Evolutionary conservation across 1,140 invertebrate species (phyloP).

Genomic region (Nymphalis io): DNA sequence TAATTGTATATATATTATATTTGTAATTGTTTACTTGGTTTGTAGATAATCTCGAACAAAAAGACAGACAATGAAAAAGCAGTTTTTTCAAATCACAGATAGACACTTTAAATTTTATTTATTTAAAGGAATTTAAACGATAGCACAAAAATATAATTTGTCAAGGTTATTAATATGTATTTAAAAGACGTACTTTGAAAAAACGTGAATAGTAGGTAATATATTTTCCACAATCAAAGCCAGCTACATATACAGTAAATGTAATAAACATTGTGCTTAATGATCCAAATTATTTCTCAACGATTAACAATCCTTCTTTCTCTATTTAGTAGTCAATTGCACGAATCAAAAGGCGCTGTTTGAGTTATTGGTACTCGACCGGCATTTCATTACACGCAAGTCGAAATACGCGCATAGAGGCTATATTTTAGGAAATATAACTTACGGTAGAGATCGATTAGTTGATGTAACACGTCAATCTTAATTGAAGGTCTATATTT

Average conservation of each 20-base stretch:
- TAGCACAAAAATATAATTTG: not conserved
- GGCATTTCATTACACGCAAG: conserved; percentile 18
- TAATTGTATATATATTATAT: too few species aligned
- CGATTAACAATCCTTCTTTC: conserved; percentile 19
- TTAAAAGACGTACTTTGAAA: not conserved
- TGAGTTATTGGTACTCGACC: conserved; percentile 13
- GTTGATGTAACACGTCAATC: too few species aligned
- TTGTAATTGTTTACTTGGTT: too few species aligned
- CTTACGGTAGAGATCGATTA: too few species aligned
- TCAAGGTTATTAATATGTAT: not conserved
- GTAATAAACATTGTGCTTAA: conserved; percentile 16
- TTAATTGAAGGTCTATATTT: too few species aligned
- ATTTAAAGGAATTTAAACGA: too few species aligned
- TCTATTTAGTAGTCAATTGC: conserved; percentile 5
- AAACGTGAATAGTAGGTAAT: not conserved
- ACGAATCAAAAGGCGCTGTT: not conserved
- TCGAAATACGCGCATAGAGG: not conserved
- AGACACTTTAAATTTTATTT: too few species aligned
- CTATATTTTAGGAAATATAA: not conserved
- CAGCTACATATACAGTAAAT: not conserved
- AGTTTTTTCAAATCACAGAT: too few species aligned
- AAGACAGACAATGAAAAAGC: too few species aligned
- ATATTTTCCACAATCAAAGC: not conserved
- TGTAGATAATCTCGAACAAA: too few species aligned
- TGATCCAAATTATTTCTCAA: conserved; percentile 13